Base-by-base conservation (phyloP, 1,140 invertebrate species). In the Paramacrobiotus metropolitanus region DNA sequence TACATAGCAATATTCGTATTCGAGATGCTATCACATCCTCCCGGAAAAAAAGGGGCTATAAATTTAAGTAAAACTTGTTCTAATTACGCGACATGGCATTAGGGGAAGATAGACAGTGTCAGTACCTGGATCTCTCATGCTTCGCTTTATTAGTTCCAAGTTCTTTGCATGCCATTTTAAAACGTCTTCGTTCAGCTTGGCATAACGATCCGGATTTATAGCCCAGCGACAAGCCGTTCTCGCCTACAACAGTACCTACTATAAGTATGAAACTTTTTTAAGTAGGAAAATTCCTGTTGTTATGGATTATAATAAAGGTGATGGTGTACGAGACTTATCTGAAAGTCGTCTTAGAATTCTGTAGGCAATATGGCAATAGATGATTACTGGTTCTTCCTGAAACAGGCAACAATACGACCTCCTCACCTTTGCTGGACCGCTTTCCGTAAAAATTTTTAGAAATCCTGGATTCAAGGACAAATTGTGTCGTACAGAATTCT, bases 181-280 rank as follows among this genome's bases (percentile, higher is more conserved):
- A 44, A 95, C 87, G 72, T 95, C 91, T 71, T 95, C 90, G 66
- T 94, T 89, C 88, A 96, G 92, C 76, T 95, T 95, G 28, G 82
- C 4, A 9, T 61, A 55, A 72, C 93, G 93, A 20, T 83, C 82
- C 0, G 89, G 89, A 76, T 93, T 93, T 77, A 95, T 86, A 1
- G 89, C 89, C 92, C 92, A 95, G 60, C 94, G 76, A 69, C 90
- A 95, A 2, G 90, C 77, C 67, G 79, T 79, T 59, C 77, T 69
- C 21, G 73, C 68, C 84, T 73, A n/a, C n/a, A n/a, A n/a, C n/a
- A n/a, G n/a, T n/a, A n/a, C n/a, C n/a, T n/a, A n/a, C n/a, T n/a
- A n/a, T n/a, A n/a, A n/a, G n/a, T n/a, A n/a, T n/a, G n/a, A n/a
- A n/a, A n/a, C n/a, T n/a, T n/a, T n/a, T n/a, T n/a, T n/a, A n/a